Base-by-base conservation (phyloP, 2,113 vertebrate species). In the Suricata suricatta region DNA sequence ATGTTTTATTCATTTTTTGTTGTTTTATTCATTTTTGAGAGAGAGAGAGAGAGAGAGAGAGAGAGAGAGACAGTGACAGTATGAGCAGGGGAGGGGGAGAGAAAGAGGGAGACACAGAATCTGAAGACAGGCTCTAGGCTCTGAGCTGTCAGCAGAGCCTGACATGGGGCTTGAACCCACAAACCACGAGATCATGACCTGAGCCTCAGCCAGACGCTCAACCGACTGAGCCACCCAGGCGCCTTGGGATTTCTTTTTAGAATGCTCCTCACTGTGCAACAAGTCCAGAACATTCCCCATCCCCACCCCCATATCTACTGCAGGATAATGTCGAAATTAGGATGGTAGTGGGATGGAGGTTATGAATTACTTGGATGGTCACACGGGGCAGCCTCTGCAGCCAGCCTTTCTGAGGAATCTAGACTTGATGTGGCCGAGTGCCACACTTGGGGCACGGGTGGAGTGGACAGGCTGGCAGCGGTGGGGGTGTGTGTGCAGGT, bases 291-390 rank as follows among this genome's bases (percentile, higher is more conserved):
- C 27, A 5, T 74, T 74, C 25, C 5, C 23, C 17, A 14, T 3
- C 52, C 0, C 77, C 29, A 3, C 25, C 23, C 74, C 27, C 27
- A 0, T 88, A 0, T 47, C 60, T 16, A 0, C 50, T 71, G 0
- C 2, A 2, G 89, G 72, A 33, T 74, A 8, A 9, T 33, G 5
- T 27, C 69, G 83, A 96, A 50, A 44, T 35, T 17, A 23, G 54
- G 44, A 44, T 77, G 33, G 4, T 10, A 0, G 23, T 85, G 71
- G 47, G 25, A 31, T 14, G 54, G 50, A 47, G 29, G 25, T 38
- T 60, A 0, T 23, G 21, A 10, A 6, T 71, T 69, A 2, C 19
- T 44, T 60, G n/a, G 63, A 12, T 77, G 80, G 87, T 76, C 66
- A n/a, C 13, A 2, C 2, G 7, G 47, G 25, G 2, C 29, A 29